Base-by-base conservation (phyloP, 2,113 vertebrate genomes). In the Trogon melanurus region DNA sequence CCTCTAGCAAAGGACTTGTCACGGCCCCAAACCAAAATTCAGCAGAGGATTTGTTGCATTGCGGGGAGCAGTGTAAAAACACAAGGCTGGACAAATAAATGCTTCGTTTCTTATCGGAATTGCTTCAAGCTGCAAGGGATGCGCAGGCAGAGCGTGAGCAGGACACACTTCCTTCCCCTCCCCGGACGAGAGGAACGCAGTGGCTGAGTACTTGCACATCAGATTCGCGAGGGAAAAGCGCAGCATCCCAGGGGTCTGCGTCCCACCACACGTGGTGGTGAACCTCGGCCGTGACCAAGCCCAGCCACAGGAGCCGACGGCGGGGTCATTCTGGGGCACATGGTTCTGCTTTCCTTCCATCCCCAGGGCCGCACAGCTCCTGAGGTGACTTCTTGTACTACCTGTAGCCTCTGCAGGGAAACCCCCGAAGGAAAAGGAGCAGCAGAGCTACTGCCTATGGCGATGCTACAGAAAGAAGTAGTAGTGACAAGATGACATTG, bases 401-500 rank as follows among this genome's bases (percentile, higher is more conserved):
- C n/a, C 72, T 36, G 44, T 16, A 88, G 91, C 69, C 61, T 93
- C 18, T 61, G 10, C 41, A 61, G 70, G 79, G 25, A 89, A 95
- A 88, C 1, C 57, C 93, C 91, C 20, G 73, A 81, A 96, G 95
- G 76, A 86, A 84, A 57, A 54, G 73, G 36, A 82, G 85, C 69
- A 75, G 85, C 79, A 92, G 80, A 94, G 92, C 61, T 92, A 54
- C 79, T 75, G 96, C 79, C 88, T 69, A 79, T 90, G 90, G 95
- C 69, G 0, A 89, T 90, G 91, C 74, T 78, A 80, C 85, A 86
- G 93, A 65, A 75, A 73, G 93, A 91, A 93, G 92, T 47, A 73
- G 91, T 89, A 92, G 92, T 92, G 96, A 96, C 88, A 96, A 95
- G 91, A 96, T 66, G 96, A 93, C 92, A 94, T 23, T 91, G 96